Base-by-base conservation (phyloP, 2,797 vertebrate species). In the Phrynocephalus guinanensis region DNA sequence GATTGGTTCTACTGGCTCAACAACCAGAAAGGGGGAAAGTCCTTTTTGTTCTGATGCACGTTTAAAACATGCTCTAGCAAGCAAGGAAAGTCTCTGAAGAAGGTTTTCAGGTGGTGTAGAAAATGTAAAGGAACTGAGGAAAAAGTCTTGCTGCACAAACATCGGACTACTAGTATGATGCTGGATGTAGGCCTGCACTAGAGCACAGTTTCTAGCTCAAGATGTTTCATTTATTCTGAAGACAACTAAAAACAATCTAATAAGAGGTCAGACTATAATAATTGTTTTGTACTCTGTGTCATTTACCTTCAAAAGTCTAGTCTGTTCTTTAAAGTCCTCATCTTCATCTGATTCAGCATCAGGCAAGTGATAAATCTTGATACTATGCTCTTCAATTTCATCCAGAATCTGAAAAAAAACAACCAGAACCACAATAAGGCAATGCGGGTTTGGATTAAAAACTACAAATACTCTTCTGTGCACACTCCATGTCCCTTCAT, bases 311-410 rank as follows among this genome's bases (percentile, higher is more conserved):
- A 98, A 94, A 91, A 98, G 97, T 89, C 97, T 96, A 48, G 98
- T 98, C 96, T 98, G 97, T 89, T 98, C 98, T 95, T 99, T 99
- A 92, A 99, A 98, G 93, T 98, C 98, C 92, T 97, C 97, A n/a
- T 98, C 97, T 92, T 98, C 98, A 22, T 98, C 98, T 9, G 98
- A 98, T 95, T 98, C 98, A 0, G 98, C 98, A 48, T 99, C 98
- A 0, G 98, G 98, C 38, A 99, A 97, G 94, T 99, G 98, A 94
- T 99, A 99, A 90, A 98, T 98, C 84, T 96, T 97, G 92, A 98
- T 99, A 67, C 98, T 98, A 0, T 98, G 98, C 88, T 98, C 98
- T 52, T 96, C 97, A 85, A 99, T 99, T 96, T 99, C 98, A 90
- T 99, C 98, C 93, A 99, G 95, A 95, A 99, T 97, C 98, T 98